These are phyloP conservation scores for Zenarchopterus dispar DNA, from an alignment of 2,797 vertebrate genomes.

Conservation along the genomic window DNA sequence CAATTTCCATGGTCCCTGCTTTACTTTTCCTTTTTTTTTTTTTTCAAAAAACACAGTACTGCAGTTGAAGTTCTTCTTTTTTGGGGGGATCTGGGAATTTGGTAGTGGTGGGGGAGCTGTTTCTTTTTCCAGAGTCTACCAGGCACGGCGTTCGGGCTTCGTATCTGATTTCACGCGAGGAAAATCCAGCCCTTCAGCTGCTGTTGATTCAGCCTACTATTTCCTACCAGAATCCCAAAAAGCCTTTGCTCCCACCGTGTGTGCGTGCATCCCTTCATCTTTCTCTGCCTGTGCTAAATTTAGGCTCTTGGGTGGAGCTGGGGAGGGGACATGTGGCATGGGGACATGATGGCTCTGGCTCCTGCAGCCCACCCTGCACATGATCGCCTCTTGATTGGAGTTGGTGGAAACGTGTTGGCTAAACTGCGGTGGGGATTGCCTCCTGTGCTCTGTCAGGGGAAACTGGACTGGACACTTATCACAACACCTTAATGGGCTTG, in stretches of 20 bases:
- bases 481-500: constrained; percentile 81
- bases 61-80: constrained; percentile 71
- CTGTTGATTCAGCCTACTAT: constrained; percentile 80
- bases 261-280: constrained; percentile 41
- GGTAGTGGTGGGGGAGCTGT: constrained; percentile 62
- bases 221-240: constrained; percentile 77
- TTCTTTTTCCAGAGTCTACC: constrained; percentile 81
- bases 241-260: constrained; percentile 42
- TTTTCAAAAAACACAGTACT: constrained; percentile 66
- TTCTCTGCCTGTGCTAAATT: constrained; percentile 69
- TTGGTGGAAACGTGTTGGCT: constrained; percentile 74
- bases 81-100: constrained; percentile 66
- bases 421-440: constrained; percentile 72
- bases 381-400: constrained; percentile 73
- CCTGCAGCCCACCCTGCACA: constrained; percentile 59
- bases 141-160: constrained; percentile 66
- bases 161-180: constrained; percentile 81
- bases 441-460: constrained; percentile 75
- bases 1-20: constrained; percentile 76
- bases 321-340: constrained; percentile 36
- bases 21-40: constrained; percentile 38
- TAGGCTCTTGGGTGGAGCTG: constrained; percentile 62
- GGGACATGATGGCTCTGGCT: constrained; percentile 59
- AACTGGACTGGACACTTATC: constrained; percentile 79
- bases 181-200: constrained; percentile 80